Evolutionary conservation across 2,797 vertebrate genomes (phyloP), one percentile per base, ranked within the genome.

Genomic region (Tamandua tetradactyla): DNA sequence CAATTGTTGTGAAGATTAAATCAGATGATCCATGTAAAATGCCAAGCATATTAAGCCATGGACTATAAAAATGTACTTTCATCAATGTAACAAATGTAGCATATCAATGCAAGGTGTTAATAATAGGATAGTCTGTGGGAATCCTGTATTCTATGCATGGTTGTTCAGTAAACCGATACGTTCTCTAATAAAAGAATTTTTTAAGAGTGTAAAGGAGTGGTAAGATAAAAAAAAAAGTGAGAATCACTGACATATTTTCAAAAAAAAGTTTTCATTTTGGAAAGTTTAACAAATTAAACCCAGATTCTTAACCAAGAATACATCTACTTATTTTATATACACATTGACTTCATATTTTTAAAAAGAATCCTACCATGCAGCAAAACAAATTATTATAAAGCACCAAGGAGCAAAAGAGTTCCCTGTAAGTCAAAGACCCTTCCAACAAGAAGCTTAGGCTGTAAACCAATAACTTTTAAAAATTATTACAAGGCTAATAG

Each of bases 261-360:
- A 85, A 62, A 86, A 86, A 72, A 86, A 86, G 37, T 91, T 44
- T 91, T 90, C 37, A 72, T 55, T 64, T 17, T 83, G 25, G 30
- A 79, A 95, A 84, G 64, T 52, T 71, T 91, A 81, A 96, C 52
- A 91, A 44, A 95, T 75, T 61, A 88, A 93, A 87, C 75, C 35
- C 9, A 66, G 10, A 80, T 93, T 91, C 49, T 83, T 85, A 91
- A 22, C 47, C 59, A 95, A 91, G 20, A 84, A 93, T 83, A 74
- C 20, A 85, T 59, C 52, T 55, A 22, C 55, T 55, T 55, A 55
- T 55, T 91, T 83, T 89, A 86, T 52, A 80, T 55, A 91, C 11
- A 89, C 11, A 78, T 82, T 14, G 20, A 78, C 17, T 76, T 4
- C n/a, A 37, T 76, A 32, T 42, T 88, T 79, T 76, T 90, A 94